Base-by-base conservation (phyloP, 2,797 vertebrate species). In the Siniperca scherzeri region DNA sequence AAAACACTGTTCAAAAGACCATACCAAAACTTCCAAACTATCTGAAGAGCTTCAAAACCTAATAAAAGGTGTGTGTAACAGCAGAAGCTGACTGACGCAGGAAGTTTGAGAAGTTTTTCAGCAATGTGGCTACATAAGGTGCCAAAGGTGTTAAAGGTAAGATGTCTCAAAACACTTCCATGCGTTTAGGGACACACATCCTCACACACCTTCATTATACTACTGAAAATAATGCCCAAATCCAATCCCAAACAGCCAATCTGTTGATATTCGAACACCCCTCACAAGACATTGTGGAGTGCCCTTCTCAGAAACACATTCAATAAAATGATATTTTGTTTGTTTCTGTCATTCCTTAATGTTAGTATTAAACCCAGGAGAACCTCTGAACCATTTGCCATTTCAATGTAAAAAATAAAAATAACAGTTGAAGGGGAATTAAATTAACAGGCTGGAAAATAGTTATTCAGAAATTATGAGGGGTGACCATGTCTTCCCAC, bases 351-450 rank as follows among this genome's bases (percentile, higher is more conserved):
- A 33, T 69, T 64, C 5, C 19, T 79, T 55, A 75, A 78, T 74
- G 48, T 78, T 77, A 61, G 25, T 70, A 64, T 61, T 91, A 93
- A 93, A 93, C 94, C 95, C 94, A 96, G 94, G 92, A 94, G 94
- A 96, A 95, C 88, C 94, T 95, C 94, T 89, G 94, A 96, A 92
- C 93, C 91, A 81, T 91, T 93, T 91, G 92, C 93, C 87, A 88
- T 90, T 68, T 87, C 76, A 77, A 82, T 92, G 91, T 94, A 72
- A 86, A 91, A 87, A 85, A 83, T 46, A 82, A 91, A 86, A 89
- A 77, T n/a, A 84, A 90, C 64, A 85, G 73, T 84, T 90, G 56
- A 83, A 80, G 91, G 93, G 91, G 86, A 90, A 89, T 94, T 94
- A 94, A 95, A 95, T 94, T 92, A 94, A 94, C 85, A 90, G 89